Evolutionary conservation across 2,113 vertebrate species (phyloP).

Genomic region (Melierax canorus): DNA sequence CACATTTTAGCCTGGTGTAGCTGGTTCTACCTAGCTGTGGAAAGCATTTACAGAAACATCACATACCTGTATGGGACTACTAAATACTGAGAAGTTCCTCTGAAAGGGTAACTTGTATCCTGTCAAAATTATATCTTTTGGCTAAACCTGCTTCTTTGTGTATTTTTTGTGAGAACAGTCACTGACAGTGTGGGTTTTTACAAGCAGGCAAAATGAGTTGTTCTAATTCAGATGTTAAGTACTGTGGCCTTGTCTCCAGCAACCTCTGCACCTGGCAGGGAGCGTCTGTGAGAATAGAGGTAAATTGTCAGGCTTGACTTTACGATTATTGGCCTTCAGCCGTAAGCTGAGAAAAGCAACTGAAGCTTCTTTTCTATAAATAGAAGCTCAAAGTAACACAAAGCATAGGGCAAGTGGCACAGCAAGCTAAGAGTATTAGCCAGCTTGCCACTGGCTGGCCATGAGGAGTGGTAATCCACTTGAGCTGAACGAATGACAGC

Average conservation of each 20-base stretch:
- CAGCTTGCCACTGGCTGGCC: not conserved
- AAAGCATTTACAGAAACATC: not conserved
- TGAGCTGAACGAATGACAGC: rapidly evolving
- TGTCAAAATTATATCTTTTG: not conserved
- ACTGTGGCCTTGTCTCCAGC: not conserved
- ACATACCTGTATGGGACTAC: rapidly evolving
- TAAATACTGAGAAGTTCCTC: not conserved
- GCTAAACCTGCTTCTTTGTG: not conserved
- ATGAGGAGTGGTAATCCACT: rapidly evolving
- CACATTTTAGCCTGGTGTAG: not conserved
- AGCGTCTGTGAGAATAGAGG: not conserved
- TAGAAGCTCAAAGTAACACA: not conserved
- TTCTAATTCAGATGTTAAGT: not conserved
- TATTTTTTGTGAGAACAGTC: not conserved
- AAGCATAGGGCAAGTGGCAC: not conserved
- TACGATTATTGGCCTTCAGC: not conserved
- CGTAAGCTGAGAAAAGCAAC: not conserved
- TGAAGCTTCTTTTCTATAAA: not conserved
- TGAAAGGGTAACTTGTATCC: not conserved
- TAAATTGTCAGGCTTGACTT: not conserved
- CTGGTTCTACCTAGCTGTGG: not conserved
- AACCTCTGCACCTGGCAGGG: not conserved
- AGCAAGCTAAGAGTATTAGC: not conserved
- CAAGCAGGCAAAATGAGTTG: not conserved
- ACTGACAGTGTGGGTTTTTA: not conserved